These are phyloP conservation scores for Apogon talboti DNA, from an alignment of 2,797 vertebrate genomes.

Conservation along the genomic window DNA sequence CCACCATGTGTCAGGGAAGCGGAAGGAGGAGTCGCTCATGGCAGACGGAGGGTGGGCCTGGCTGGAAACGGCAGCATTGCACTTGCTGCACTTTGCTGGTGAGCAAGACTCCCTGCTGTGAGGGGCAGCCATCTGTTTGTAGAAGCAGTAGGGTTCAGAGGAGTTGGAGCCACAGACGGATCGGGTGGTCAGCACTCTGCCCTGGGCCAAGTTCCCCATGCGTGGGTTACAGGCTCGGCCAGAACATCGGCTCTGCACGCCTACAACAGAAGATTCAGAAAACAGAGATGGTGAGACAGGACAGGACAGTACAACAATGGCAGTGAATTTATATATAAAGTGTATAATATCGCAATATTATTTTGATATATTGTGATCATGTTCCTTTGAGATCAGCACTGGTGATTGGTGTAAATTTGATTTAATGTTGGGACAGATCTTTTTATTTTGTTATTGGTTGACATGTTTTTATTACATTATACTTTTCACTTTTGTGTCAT, in stretches of 20 bases:
- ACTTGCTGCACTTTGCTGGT: conserved; percentile 81
- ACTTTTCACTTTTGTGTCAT: too few relatives aligned
- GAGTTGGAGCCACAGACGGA: conserved; percentile 86
- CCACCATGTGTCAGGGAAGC: conserved; percentile 93
- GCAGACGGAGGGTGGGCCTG: conserved; percentile 87
- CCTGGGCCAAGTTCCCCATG: conserved; percentile 93
- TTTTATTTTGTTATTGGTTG: too few relatives aligned
- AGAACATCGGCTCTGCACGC: conserved; percentile 80
- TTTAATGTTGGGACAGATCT: too few relatives aligned
- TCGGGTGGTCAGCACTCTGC: conserved; percentile 84
- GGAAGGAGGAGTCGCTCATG: conserved; percentile 95
- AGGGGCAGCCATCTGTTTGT: conserved; percentile 49
- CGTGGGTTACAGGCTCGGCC: conserved; percentile 92
- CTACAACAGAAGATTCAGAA: conserved; percentile 13
- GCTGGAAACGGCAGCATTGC: conserved; percentile 77
- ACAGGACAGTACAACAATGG: background rate
- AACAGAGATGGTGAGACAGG: conserved; percentile 20
- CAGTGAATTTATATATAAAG: background rate
- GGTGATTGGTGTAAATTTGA: too few relatives aligned
- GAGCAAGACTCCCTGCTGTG: conserved; percentile 54
- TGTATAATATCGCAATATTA: too few relatives aligned
- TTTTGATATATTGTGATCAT: too few relatives aligned
- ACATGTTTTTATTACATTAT: too few relatives aligned
- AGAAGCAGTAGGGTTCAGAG: conserved; percentile 86
- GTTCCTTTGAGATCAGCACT: too few relatives aligned